These are phyloP conservation scores for Oenanthe melanoleuca DNA, from an alignment of 2,113 vertebrate genomes.

Conservation along the genomic window DNA sequence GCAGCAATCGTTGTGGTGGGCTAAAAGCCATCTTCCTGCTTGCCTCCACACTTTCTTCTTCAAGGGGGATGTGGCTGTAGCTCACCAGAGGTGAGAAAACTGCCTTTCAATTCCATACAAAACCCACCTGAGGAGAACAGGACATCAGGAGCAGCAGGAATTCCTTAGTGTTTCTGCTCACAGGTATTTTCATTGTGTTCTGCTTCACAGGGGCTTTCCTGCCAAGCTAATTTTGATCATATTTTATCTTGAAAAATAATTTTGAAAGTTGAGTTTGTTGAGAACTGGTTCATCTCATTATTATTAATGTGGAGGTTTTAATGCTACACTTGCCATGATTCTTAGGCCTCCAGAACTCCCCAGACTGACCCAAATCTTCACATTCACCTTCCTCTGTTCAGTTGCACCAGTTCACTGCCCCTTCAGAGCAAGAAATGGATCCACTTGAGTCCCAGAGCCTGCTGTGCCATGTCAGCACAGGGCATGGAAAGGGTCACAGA, in stretches of 20 bases:
- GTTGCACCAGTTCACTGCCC: no score
- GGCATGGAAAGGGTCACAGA: background rate
- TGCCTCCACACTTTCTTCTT: background rate
- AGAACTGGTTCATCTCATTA: background rate
- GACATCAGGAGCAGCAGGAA: background rate
- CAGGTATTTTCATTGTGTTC: background rate
- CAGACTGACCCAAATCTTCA: background rate
- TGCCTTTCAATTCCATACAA: background rate
- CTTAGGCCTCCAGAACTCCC: background rate
- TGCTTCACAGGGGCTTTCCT: background rate
- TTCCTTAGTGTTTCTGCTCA: background rate
- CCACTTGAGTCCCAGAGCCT: background rate
- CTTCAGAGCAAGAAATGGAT: background rate
- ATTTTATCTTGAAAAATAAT: background rate
- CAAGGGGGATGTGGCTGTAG: accelerated
- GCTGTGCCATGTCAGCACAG: background rate
- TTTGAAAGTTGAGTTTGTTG: background rate
- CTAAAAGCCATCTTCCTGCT: background rate
- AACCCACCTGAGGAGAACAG: background rate
- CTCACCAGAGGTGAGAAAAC: background rate
- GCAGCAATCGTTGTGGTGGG: background rate
- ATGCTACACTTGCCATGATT: background rate
- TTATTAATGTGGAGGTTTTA: background rate
- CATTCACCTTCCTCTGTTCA: background rate
- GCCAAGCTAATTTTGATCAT: background rate